Percentiles rank a stretch among this genome's conserved stretches.
These are phyloP conservation scores for Drosophila obscura DNA, from an alignment of 1,140 invertebrate genomes.

Conservation along the genomic window DNA sequence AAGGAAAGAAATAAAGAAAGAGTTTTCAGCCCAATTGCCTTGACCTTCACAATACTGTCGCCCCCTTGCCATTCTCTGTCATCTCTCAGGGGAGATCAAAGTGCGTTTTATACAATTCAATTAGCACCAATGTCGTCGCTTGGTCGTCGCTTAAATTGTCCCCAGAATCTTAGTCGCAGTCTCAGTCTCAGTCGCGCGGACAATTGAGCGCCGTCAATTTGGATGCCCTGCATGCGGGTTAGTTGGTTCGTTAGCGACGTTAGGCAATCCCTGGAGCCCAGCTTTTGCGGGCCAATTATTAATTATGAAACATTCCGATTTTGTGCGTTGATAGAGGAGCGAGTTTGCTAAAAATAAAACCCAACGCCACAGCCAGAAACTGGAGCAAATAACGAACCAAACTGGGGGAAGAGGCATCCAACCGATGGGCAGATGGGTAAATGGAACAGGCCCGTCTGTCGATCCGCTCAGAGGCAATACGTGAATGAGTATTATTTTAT, in stretches of 20 bases:
- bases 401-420: not conserved
- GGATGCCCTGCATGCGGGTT: constrained; percentile 41
- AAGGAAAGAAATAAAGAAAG: not conserved
- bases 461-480: too few relatives aligned
- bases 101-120: constrained; percentile 79
- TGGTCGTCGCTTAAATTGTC: not conserved
- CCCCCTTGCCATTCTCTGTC: not conserved
- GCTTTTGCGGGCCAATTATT: constrained; percentile 34
- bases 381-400: constrained; percentile 39
- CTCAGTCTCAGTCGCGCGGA: constrained; percentile 11
- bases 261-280: constrained; percentile 6
- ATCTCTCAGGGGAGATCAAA: constrained; percentile 58
- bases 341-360: constrained; percentile 46
- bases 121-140: constrained; percentile 54
- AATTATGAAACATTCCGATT: constrained; percentile 68
- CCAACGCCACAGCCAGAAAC: constrained; percentile 19
- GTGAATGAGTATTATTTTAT: too few relatives aligned
- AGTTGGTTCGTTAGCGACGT: constrained; percentile 15
- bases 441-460: not conserved
- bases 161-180: constrained; percentile 3
- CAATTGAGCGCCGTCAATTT: constrained; percentile 43
- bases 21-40: constrained; percentile 19
- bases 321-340: constrained; percentile 62
- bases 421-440: not conserved
- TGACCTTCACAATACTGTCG: constrained; percentile 48